These are phyloP conservation scores for Leptinotarsa haldemani DNA, from an alignment of 2,888 invertebrate genomes.

Conservation along the genomic window DNA sequence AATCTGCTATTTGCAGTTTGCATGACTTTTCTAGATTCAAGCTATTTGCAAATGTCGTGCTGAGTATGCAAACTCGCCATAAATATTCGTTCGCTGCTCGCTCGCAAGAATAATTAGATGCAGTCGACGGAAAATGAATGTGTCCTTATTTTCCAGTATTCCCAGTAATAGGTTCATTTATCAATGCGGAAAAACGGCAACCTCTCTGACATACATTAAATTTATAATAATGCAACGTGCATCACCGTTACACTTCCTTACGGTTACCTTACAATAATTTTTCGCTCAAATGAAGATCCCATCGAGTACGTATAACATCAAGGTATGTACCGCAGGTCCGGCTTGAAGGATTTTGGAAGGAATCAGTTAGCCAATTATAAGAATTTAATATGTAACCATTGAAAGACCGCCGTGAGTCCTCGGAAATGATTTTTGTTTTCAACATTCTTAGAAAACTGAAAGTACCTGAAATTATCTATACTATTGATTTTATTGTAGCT, in stretches of 20 bases:
- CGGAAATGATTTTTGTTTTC: too few relatives aligned
- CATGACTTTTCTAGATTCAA: constrained; percentile 7
- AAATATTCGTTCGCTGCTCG: neutral
- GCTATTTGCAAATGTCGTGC: neutral
- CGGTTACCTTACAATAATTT: constrained; percentile 39
- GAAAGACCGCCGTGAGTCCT: too few relatives aligned
- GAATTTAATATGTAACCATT: too few relatives aligned
- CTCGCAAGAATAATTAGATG: constrained; percentile 1
- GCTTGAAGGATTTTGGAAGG: constrained; percentile 24
- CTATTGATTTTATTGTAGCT: too few relatives aligned
- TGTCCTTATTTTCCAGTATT: constrained; percentile 14
- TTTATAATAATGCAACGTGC: constrained; percentile 26
- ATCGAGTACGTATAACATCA: constrained; percentile 29
- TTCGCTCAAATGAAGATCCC: constrained; percentile 42
- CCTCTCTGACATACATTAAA: constrained; percentile 19
- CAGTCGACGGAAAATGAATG: constrained; percentile 13
- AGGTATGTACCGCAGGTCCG: constrained; percentile 36
- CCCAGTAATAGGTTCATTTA: constrained; percentile 11
- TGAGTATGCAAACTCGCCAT: neutral
- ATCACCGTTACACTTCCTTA: constrained; percentile 33
- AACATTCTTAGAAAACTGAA: too few relatives aligned
- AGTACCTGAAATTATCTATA: too few relatives aligned
- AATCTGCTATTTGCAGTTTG: neutral
- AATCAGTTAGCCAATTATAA: too few relatives aligned
- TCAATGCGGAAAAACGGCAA: constrained; percentile 4